Evolutionary conservation across 92 coral and sea anemone genomes (phyloP).

Genomic region (Umimayanthus chanpuru): DNA sequence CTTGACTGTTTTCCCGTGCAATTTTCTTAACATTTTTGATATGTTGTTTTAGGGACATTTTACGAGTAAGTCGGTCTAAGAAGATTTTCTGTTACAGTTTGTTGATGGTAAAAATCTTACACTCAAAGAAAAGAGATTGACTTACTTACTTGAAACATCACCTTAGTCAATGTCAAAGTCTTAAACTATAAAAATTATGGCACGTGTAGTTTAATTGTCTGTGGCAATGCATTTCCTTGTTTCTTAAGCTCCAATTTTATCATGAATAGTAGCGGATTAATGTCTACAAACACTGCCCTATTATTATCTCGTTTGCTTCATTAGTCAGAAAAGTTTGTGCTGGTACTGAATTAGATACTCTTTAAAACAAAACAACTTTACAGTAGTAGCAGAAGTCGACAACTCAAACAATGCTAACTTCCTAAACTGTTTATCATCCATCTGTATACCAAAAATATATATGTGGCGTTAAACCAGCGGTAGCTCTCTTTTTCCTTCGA

Average conservation of each 20-base stretch:
- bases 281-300: neutral
- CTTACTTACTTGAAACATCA: neutral
- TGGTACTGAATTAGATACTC: neutral
- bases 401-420: neutral
- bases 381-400: neutral
- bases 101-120: neutral
- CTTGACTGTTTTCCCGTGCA: neutral
- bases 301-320: neutral
- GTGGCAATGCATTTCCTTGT: neutral
- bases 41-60: neutral
- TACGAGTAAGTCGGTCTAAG: neutral
- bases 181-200: neutral
- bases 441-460: conserved; percentile 1
- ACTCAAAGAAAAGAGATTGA: neutral
- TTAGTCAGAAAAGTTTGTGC: neutral
- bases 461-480: neutral
- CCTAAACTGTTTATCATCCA: neutral
- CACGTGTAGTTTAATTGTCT: neutral
- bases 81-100: neutral
- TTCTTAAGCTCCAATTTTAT: neutral
- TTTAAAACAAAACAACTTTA: neutral
- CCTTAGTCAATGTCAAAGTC: neutral
- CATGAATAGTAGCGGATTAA: neutral
- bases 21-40: neutral
- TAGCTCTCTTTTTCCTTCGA: neutral